These are phyloP conservation scores for Bubo bubo DNA, from an alignment of 2,113 vertebrate genomes.

Conservation along the genomic window DNA sequence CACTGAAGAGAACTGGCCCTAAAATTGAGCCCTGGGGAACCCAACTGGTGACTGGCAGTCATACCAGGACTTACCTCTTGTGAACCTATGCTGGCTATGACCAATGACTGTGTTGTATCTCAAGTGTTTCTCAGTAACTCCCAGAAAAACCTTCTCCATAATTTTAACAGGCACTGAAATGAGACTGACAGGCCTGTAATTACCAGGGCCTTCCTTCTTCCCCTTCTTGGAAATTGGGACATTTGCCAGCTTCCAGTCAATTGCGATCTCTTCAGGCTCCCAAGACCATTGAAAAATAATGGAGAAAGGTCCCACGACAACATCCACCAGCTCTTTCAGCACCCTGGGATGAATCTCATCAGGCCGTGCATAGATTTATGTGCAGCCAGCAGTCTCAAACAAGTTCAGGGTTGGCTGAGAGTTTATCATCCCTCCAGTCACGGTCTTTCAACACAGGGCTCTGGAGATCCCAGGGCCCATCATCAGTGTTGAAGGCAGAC, in stretches of 20 bases:
- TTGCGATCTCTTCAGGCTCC: neutral
- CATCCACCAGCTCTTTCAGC: neutral
- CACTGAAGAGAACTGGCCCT: neutral
- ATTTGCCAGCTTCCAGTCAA: neutral
- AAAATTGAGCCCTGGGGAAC: neutral
- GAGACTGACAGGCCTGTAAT: neutral
- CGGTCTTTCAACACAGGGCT: neutral
- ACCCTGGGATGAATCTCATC: neutral
- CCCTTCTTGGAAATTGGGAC: neutral
- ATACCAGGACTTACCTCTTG: neutral
- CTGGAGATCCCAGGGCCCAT: neutral
- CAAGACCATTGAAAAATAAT: neutral
- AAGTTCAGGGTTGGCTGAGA: neutral
- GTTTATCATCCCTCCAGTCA: neutral
- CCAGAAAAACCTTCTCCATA: neutral
- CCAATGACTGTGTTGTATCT: neutral
- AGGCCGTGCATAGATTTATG: neutral
- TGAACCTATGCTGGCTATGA: neutral
- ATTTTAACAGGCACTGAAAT: neutral
- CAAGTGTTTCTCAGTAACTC: neutral
- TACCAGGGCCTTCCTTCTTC: neutral
- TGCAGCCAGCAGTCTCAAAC: no score
- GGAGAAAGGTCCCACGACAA: neutral
- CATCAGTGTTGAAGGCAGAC: neutral
- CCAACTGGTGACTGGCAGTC: neutral